Conservation (phyloP, 2,797 vertebrate genomes). For the Enteromius viviparus region DNA sequence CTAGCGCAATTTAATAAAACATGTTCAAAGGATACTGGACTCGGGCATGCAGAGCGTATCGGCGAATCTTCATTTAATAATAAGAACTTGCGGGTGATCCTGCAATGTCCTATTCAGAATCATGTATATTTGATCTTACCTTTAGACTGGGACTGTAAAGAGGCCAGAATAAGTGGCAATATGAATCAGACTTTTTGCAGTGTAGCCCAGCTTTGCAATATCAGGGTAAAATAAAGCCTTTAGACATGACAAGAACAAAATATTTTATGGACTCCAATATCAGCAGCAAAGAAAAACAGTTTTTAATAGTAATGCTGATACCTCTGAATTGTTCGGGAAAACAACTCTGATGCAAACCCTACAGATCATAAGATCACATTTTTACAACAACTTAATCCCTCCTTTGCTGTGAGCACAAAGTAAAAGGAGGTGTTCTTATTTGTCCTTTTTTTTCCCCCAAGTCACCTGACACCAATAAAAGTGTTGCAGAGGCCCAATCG, state of each 20-base stretch:
- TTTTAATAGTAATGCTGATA: too few species aligned
- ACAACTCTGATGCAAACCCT: background rate
- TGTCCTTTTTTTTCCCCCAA: background rate
- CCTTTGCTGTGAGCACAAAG: background rate
- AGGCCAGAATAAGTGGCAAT: background rate
- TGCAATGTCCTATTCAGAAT: background rate
- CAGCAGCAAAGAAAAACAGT: background rate
- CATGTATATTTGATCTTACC: background rate
- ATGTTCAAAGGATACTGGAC: constrained; percentile 1
- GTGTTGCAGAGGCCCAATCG: background rate
- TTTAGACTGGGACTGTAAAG: background rate
- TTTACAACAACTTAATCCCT: constrained; percentile 16
- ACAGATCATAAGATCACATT: constrained; percentile 8
- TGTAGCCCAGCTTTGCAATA: background rate
- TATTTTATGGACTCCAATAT: background rate
- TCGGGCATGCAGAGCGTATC: background rate
- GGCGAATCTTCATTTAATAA: background rate
- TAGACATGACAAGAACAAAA: background rate
- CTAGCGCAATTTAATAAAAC: background rate
- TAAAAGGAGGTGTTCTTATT: background rate
- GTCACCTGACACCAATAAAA: constrained; percentile 4
- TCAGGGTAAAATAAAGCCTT: background rate
- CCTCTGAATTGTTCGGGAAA: background rate
- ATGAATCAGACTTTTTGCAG: background rate
- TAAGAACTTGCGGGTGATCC: background rate